Evolutionary conservation across 2,888 invertebrate species (phyloP), one percentile per base, ranked within the genome.

Genomic region (Orthosia gracilis): DNA sequence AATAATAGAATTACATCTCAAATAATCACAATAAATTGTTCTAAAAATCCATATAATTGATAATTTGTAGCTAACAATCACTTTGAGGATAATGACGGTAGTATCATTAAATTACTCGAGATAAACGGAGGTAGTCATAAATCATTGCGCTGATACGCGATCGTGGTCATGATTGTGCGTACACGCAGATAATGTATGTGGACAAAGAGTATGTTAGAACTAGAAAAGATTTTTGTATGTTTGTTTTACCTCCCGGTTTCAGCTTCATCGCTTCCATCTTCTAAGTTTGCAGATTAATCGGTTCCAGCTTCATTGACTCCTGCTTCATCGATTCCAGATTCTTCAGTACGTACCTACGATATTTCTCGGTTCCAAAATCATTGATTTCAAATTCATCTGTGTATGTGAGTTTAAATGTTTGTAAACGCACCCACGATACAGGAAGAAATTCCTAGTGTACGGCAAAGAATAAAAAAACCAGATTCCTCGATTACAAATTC

Each of bases 11-110:
- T 59, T 55, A 80, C 50, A 70, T 21, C 70, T 63, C 50, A 69
- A 66, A 59, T 69, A 64, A 82, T 71, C 75, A 78, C 68, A 71
- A 71, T 52, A 82, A 82, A 66, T 82, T 71, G 79, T 66, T 75
- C 68, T 50, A 82, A 82, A 79, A 83, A 75, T 67, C 79, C 57
- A 63, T 31, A 62, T 83, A 78, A 84, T 86, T 82, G 75, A 80
- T 82, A 68, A 84, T 74, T 76, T 61, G 31, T 58, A 79, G 52
- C 61, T 80, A 76, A 84, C 84, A 76, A 75, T 76, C 75, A 75
- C 62, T 83, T 73, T 69, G 66, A 50, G 50, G 59, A 52, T 75
- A 83, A 83, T 82, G 75, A 58, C 31, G 18, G 65, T 52, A 54
- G 65, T 50, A 69, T 72, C 79, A 67, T 82, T 79, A 83, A 72